A percentile compares a stretch with the other conserved stretches of the same genome.
Evolutionary conservation across 2,888 invertebrate species (phyloP).

Genomic region (Cryptocephalus primarius): DNA sequence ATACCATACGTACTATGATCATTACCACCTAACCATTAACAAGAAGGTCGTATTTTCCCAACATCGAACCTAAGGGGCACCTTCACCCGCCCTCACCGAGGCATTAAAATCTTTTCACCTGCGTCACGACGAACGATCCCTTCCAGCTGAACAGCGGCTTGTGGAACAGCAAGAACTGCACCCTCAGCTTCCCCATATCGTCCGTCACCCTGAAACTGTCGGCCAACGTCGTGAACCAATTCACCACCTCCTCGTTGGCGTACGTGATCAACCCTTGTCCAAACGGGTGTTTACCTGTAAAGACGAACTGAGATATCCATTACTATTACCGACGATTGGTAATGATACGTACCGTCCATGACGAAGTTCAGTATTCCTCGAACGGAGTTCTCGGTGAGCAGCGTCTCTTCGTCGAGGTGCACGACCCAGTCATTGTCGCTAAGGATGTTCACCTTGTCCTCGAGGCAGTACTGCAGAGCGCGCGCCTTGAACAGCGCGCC

Average conservation of each 20-base stretch:
- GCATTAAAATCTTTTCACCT: conserved; percentile 46
- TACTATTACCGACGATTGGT: too few species aligned
- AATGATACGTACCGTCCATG: neutral
- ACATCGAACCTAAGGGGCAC: too few species aligned
- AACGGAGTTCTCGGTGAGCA: conserved; percentile 85
- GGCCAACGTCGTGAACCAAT: conserved; percentile 93
- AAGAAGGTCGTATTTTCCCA: too few species aligned
- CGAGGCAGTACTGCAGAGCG: conserved; percentile 90
- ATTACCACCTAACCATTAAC: too few species aligned
- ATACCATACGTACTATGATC: too few species aligned
- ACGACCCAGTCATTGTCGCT: conserved; percentile 91
- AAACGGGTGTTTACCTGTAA: conserved; percentile 77
- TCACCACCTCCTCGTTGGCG: conserved; percentile 91
- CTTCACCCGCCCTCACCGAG: too few species aligned
- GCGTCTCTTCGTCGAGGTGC: conserved; percentile 94
- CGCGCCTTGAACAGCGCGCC: conserved; percentile 71
- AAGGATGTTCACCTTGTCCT: conserved; percentile 75
- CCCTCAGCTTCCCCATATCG: conserved; percentile 92
- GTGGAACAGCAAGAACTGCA: conserved; percentile 88
- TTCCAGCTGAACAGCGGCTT: conserved; percentile 96
- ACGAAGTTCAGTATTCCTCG: conserved; percentile 44
- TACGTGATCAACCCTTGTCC: conserved; percentile 91
- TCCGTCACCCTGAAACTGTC: conserved; percentile 94
- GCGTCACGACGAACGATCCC: conserved; percentile 94
- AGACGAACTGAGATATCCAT: too few species aligned